Evolutionary conservation across 2,797 vertebrate species (phyloP), one percentile per base, ranked within the genome.

Genomic region (Sebastes steindachneri): DNA sequence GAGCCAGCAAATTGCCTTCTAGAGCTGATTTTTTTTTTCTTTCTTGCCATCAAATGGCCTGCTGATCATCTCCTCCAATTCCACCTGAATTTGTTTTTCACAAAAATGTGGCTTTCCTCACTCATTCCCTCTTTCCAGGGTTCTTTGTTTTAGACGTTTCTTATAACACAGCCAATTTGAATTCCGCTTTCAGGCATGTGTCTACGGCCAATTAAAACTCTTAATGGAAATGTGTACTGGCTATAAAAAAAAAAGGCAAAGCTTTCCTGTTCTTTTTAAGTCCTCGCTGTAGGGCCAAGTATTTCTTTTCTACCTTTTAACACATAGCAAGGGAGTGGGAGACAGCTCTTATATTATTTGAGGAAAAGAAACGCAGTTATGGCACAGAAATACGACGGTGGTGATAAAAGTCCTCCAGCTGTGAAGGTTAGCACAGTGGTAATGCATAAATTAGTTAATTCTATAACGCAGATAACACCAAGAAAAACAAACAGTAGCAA

Each of bases 201-300:
- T 86, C 85, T 79, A 75, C 8, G 23, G 83, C 87, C 88, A 93
- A 91, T 94, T 92, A 91, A 92, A 90, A 88, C 69, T 66, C 68
- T 67, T 91, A 87, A 92, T 91, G 76, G 83, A 93, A 91, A 93
- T 76, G 64, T 85, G 89, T 82, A 57, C 75, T 21, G 48, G 63
- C 78, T 71, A 79, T 81, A 80, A 88, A 90, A 88, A 88, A 41
- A 45, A 45, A 45, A 53, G 57, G 68, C 71, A 70, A 80, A 62
- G 67, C 65, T 80, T 85, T 77, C 55, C 71, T 79, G 76, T 77
- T 88, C 77, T 68, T 88, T 89, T 89, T 62, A 83, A 82, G 84
- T 86, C 70, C 8, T 80, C n/a, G 80, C 89, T 89, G 59, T 35
- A 71, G 87, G 91, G 70, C 71, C 28, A 41, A 45, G 26, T 33